phyloP scores from a whole-genome alignment of 2,113 vertebrate species.

The Balaeniceps rex region DNA sequence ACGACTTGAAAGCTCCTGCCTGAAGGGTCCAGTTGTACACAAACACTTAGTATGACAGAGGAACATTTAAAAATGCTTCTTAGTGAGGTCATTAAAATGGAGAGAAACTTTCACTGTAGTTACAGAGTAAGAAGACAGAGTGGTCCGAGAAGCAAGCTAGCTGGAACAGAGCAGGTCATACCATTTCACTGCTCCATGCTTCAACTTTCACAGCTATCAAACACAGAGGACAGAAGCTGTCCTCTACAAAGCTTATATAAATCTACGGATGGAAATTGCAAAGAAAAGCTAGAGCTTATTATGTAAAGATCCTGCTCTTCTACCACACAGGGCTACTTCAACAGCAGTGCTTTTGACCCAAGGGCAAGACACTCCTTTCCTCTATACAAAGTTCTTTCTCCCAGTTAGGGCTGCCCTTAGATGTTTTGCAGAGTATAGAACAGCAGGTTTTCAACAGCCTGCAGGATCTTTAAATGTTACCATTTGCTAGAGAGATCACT shows the following conservation, averaged over 20 bases:
- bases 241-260: neutral
- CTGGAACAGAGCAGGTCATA: neutral
- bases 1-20: neutral
- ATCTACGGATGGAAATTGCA: neutral
- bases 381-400: neutral
- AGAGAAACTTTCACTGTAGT: neutral
- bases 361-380: neutral
- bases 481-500: neutral
- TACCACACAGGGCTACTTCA: neutral
- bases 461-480: neutral
- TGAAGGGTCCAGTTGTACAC: neutral
- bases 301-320: neutral
- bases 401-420: neutral
- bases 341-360: neutral
- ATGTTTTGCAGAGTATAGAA: neutral
- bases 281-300: neutral
- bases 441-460: neutral
- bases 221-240: neutral
- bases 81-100: neutral
- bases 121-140: neutral
- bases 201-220: neutral
- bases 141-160: neutral
- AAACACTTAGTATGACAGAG: neutral
- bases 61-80: neutral
- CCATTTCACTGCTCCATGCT: neutral